Conservation (phyloP, 2,888 invertebrate species). For the Incurvaria masculella region DNA sequence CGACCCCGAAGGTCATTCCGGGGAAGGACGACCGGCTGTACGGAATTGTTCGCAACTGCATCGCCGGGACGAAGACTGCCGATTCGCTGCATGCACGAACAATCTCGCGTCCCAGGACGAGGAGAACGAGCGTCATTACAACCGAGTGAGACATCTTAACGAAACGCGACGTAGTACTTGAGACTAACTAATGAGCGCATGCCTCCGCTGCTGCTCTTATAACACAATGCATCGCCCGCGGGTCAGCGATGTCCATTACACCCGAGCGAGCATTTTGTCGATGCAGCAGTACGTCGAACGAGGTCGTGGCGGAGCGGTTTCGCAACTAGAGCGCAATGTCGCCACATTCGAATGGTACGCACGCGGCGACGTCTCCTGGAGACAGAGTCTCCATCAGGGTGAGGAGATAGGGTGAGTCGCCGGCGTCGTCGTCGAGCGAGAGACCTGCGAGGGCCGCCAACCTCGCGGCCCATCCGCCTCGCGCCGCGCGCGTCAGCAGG, state of each 20-base stretch:
- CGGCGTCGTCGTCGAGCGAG: conserved; percentile 39
- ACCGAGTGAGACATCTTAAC: not conserved
- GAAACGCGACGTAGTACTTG: too few species aligned
- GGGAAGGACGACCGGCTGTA: conserved; percentile 8
- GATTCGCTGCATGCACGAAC: conserved; percentile 1
- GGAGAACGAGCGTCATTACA: not conserved
- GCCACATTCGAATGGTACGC: conserved; percentile 47
- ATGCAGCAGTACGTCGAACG: not conserved
- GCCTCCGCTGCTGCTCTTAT: not conserved
- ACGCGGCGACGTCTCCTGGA: conserved; percentile 44
- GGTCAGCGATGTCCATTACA: too few species aligned
- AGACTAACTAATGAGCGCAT: not conserved
- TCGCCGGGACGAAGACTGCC: conserved; percentile 23
- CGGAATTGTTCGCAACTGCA: conserved; percentile 24
- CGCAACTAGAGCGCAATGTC: conserved; percentile 16
- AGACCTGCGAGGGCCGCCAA: conserved; percentile 38
- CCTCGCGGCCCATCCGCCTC: conserved; percentile 34
- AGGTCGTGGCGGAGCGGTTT: not conserved
- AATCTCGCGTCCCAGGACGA: not conserved
- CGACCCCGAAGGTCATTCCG: not conserved
- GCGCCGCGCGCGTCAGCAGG: conserved; percentile 34
- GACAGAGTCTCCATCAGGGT: conserved; percentile 40
- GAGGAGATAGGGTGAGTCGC: conserved; percentile 37
- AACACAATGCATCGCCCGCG: not conserved
- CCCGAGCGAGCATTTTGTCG: too few species aligned